Evolutionary conservation across 2,888 invertebrate species (phyloP), one percentile per base, ranked within the genome.

Genomic region (Tachina fera): DNA sequence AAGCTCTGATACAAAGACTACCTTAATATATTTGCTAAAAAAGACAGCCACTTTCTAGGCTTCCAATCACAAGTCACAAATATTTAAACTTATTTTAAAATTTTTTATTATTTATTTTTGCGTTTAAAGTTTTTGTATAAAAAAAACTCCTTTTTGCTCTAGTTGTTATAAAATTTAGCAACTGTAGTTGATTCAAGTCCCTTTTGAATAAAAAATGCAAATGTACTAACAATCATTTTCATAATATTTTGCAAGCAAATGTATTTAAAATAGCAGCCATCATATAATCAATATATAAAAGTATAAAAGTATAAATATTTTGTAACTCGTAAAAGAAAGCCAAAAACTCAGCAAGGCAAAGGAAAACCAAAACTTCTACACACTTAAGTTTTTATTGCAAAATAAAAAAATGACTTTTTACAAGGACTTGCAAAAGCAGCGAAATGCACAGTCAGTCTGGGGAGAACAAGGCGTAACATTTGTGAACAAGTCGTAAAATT

Each of bases 401-500:
- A 31, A 65, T 9, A 39, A 14, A 31, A 58, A 53, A 0, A 2
- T 31, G 0, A 51, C 4, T n/a, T 43, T 22, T 43, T 31, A 79
- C 70, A 14, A 58, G 49, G 65, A 45, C 5, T 14, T 11, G 14
- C 14, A 61, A 43, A 43, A 41, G 41, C 43, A 61, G 41, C 60
- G n/a, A 56, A 67, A 65, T 45, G 49, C 16, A 43, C 53, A 75
- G 41, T 63, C 43, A 53, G 53, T 76, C 39, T 65, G 13, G 5
- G 39, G 11, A 65, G 58, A 19, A 19, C 10, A 43, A 49, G 61
- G 45, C 19, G 70, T 53, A 79, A 77, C 49, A 65, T 83, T n/a
- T 49, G 56, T 83, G 49, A 72, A 77, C 77, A 83, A 83, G 71
- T 84, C 84, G 53, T 80, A 81, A 77, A 76, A 84, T 75, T 80